Evolutionary conservation across 2,113 vertebrate species (phyloP), one percentile per base, ranked within the genome.

Genomic region (Aegithalos caudatus): DNA sequence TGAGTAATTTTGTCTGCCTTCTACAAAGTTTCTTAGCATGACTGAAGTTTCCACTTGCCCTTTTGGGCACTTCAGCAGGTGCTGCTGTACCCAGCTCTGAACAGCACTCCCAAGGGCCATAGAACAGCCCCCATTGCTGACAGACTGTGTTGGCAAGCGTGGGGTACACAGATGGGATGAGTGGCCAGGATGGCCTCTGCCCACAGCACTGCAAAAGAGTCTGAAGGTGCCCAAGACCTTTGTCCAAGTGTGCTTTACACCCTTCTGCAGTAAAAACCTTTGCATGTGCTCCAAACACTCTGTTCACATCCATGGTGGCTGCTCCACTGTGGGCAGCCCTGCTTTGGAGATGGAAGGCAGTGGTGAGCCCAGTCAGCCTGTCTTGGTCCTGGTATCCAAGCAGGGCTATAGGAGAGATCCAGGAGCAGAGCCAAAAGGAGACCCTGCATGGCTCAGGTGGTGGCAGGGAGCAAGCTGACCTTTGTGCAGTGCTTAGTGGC

Each of bases 91-190:
- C 22, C 81, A 53, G 50, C 47, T 67, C 28, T 1, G 0, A 25
- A 47, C 67, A 80, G 67, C 29, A 2, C 40, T 64, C 10, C 73
- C 35, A n/a, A 45, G 31, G 70, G 25, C 23, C 66, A 29, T 2
- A 18, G 12, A 65, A 58, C 21, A 14, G 12, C 42, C 44, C 35
- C 15, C 0, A 0, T 1, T 18, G 37, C 40, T 5, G 5, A 22
- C 5, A 23, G 60, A 22, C 56, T 3, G 1, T 0, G 1, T 2
- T 44, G 61, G 42, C 2, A 1, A 17, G 60, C 0, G 0, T 1
- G 2, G 31, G 47, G n/a, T 14, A 24, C 6, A 0, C 44, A 58
- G 35, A 28, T 10, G 33, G 31, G 28, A 45, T 57, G 21, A 3
- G 8, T 37, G 16, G 29, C 44, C 4, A 1, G 24, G 12, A 6